Evolutionary conservation across 2,113 vertebrate genomes (phyloP), one percentile per base, ranked within the genome.

Genomic region (Ptilonorhynchus violaceus): DNA sequence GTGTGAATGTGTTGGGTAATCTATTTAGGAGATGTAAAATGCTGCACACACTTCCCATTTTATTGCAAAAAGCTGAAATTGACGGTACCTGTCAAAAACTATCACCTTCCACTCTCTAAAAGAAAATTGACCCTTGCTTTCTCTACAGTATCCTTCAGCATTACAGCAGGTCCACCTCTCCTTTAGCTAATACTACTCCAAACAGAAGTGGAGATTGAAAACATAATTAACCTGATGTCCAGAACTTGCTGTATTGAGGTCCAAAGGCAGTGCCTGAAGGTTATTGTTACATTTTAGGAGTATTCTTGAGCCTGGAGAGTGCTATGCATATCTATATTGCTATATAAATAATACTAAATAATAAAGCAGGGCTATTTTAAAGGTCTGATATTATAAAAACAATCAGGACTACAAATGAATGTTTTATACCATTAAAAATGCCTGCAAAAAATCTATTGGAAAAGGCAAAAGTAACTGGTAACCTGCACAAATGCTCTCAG

Each of bases 11-110:
- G 83, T 49, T 87, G 47, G 73, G 64, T 91, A 96, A 93, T 94
- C 60, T 80, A 1, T 91, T 96, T 72, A 86, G 88, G 82, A 92
- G 90, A 91, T 84, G 88, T 95, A 92, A 97, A 95, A 94, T 80
- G 68, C 88, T 80, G 76, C 52, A 72, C 68, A 74, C 64, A 63
- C 63, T 92, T 87, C 49, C 49, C n/a, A 78, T 91, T 91, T 94
- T 92, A 86, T 81, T 88, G 83, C 76, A 87, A 93, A 96, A 96
- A 81, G 68, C 85, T 75, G 56, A 82, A 94, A 96, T 84, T 84
- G 95, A 95, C 5, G 3, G 69, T 46, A 85, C 77, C 80, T 95
- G 92, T 85, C 95, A 93, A 85, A 95, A 96, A 60, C 62, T 28
- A 92, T 94, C 42, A 93, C 87, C 49, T 90, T 90, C 59, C 60